A percentile compares a stretch with the other conserved stretches of the same genome.
Evolutionary conservation across 2,113 vertebrate genomes (phyloP).

Genomic region (Tetraodon nigroviridis): DNA sequence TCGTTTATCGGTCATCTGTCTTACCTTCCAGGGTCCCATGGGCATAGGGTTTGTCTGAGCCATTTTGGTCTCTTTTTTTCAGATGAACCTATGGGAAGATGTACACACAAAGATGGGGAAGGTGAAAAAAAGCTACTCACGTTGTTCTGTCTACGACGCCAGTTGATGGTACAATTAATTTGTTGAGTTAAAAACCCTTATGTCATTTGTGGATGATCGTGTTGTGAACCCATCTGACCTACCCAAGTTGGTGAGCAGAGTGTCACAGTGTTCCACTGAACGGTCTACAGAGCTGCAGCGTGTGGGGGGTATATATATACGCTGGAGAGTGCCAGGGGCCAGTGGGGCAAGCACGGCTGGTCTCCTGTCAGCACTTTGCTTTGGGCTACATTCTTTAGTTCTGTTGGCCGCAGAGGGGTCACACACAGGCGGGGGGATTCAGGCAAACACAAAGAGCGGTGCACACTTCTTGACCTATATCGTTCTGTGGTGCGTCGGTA

Average conservation of each 20-base stretch:
- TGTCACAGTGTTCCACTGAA: constrained; percentile 67
- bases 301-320: constrained; percentile 69
- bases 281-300: constrained; percentile 52
- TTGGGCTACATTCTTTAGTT: constrained; percentile 69
- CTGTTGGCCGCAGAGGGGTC: constrained; percentile 59
- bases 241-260: constrained; percentile 68
- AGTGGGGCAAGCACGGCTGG: constrained; percentile 33
- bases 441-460: constrained; percentile 49
- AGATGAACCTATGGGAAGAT: constrained; percentile 52
- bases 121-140: background rate
- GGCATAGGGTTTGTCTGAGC: constrained; percentile 85
- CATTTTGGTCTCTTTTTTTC: constrained; percentile 72
- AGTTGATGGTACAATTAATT: no score
- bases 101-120: background rate
- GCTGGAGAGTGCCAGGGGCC: constrained; percentile 29
- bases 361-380: constrained; percentile 78
- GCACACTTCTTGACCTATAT: background rate
- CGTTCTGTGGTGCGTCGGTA: constrained; percentile 22
- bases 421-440: constrained; percentile 45
- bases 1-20: background rate
- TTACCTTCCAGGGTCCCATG: constrained; percentile 91
- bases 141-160: background rate
- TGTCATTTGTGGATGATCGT: background rate
- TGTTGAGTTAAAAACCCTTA: background rate
- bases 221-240: constrained; percentile 48